Evolutionary conservation across 2,797 vertebrate species (phyloP), one percentile per base, ranked within the genome.

Genomic region (Lepus oiostolus): DNA sequence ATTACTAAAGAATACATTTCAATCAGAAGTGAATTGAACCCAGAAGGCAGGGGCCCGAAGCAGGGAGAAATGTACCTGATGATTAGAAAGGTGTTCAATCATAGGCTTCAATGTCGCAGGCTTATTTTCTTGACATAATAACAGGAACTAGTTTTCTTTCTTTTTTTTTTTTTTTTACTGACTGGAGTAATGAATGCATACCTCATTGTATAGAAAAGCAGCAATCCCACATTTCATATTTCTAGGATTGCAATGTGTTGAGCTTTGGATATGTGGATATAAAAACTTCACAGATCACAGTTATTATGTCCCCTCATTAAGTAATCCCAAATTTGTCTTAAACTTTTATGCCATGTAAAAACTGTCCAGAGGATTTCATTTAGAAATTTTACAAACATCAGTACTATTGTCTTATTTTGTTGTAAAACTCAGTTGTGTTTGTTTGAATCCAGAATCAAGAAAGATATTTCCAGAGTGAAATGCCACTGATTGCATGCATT

Each of bases 371-470:
- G 35, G 3, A 6, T 65, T 95, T 9, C 38, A 74, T 71, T 88
- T 90, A 54, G 38, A 21, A 87, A n/a, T 83, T 97, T 76, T 87
- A 72, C 88, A 96, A 76, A 77, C 8, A 85, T 1, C 2, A 47
- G 24, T 30, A 6, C 16, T 63, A 8, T 30, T 88, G 11, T 86
- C 5, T 88, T 60, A 90, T 5, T 24, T 72, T 21, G 76, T 65
- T 72, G 72, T 90, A 91, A 86, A 79, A 90, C 58, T 38, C 22
- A 94, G 16, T 9, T 88, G 52, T 0, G 35, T 88, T 96, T 97
- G 35, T 85, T 97, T 95, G 95, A 91, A 96, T 95, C 90, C 47
- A 85, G 14, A 42, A 84, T 95, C 14, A 65, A 5, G 60, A 74
- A 91, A 97, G 92, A 28, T 30, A 65, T 54, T 54, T 70, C 76